Percentiles rank a stretch among this genome's conserved stretches.
Evolutionary conservation across 2,888 invertebrate species (phyloP).

Genomic region (Coenonympha glycerion): DNA sequence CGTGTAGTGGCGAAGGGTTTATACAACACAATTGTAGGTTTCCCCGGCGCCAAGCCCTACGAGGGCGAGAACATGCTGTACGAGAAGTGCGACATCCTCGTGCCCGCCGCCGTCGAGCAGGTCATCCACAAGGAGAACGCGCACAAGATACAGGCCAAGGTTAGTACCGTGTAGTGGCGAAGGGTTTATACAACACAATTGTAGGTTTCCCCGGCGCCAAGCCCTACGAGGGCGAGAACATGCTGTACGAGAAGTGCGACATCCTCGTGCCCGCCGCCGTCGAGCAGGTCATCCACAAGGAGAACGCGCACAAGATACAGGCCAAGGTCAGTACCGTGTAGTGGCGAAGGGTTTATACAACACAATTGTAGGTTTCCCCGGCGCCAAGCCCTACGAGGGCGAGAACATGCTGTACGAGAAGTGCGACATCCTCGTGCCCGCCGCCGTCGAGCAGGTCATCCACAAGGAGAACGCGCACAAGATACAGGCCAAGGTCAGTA

Average conservation of each 20-base stretch:
- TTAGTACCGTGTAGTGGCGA: no score
- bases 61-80: slow-evolving; percentile 87
- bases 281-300: slow-evolving; percentile 94
- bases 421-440: slow-evolving; percentile 98
- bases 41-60: slow-evolving; percentile 91
- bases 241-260: slow-evolving; percentile 95
- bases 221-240: slow-evolving; percentile 84
- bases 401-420: no score
- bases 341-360: no score
- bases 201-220: slow-evolving; percentile 95
- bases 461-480: slow-evolving; percentile 91
- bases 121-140: slow-evolving; percentile 95
- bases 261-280: slow-evolving; percentile 97
- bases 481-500: slow-evolving; percentile 90
- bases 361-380: no score
- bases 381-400: no score
- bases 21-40: slow-evolving; percentile 95
- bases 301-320: slow-evolving; percentile 91
- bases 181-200: slow-evolving; percentile 94
- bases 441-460: slow-evolving; percentile 96
- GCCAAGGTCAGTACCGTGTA: slow-evolving; percentile 90
- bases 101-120: slow-evolving; percentile 97
- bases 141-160: slow-evolving; percentile 90
- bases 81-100: slow-evolving; percentile 96
- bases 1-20: no score